Conservation (phyloP, 2,797 vertebrate species). For the Mormyrops boulengeri region DNA sequence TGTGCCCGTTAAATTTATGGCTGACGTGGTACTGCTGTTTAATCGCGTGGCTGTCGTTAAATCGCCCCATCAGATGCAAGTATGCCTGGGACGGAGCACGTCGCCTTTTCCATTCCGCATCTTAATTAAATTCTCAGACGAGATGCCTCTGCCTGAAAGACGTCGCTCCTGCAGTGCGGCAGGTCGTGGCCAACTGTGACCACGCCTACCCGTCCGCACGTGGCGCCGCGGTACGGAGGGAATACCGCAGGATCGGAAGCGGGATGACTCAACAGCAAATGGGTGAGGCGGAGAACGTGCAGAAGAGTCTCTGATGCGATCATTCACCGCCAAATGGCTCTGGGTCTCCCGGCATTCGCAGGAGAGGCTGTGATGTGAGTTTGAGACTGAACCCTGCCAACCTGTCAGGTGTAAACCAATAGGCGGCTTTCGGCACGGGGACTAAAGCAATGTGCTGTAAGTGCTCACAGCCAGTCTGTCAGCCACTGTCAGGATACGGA, state of each 20-base stretch:
- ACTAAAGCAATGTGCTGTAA: neutral
- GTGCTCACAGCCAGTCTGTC: neutral
- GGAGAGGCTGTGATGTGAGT: neutral
- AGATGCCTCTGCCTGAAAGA: neutral
- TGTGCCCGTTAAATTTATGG: neutral
- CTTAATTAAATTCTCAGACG: slow-evolving; percentile 2
- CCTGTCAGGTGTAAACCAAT: neutral
- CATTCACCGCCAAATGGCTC: neutral
- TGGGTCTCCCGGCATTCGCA: neutral
- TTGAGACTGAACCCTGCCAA: neutral
- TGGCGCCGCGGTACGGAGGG: neutral
- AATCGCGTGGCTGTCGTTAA: neutral
- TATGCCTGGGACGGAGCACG: neutral
- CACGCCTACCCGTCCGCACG: neutral
- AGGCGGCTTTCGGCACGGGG: neutral
- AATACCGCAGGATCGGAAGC: neutral
- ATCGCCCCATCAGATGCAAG: neutral
- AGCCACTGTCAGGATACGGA: neutral
- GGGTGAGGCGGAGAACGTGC: neutral
- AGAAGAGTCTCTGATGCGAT: neutral
- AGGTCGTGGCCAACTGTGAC: neutral
- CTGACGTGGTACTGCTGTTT: neutral
- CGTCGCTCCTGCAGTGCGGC: neutral
- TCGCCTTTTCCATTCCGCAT: neutral
- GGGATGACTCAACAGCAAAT: neutral